A percentile compares a stretch with the other conserved stretches of the same genome.
These are phyloP conservation scores for Pristionchus arcanus DNA, from an alignment of 2,888 invertebrate species.

Conservation along the genomic window DNA sequence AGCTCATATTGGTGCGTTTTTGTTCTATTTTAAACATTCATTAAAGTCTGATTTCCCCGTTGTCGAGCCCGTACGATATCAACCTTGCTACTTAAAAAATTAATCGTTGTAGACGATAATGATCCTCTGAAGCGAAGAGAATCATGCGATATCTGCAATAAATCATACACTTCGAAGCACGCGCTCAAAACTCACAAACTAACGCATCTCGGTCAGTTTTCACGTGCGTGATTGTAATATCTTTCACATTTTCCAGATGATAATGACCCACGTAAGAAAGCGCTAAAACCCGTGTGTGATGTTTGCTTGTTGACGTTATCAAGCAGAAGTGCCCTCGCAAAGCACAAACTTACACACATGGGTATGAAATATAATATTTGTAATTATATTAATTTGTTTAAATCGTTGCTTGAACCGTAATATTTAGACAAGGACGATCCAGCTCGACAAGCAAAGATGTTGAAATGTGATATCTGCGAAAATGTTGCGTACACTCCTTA, in stretches of 20 bases:
- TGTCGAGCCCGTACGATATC: too few relatives aligned
- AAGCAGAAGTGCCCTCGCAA: neutral
- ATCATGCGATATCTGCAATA: neutral
- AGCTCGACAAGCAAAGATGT: neutral
- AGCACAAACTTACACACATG: neutral
- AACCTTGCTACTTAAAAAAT: too few relatives aligned
- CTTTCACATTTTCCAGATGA: too few relatives aligned
- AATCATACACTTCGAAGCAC: neutral
- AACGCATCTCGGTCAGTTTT: too few relatives aligned
- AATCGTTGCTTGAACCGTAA: neutral
- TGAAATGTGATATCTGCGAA: neutral
- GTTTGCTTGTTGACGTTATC: neutral
- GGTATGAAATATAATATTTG: neutral
- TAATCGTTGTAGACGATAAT: neutral
- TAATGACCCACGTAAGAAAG: too few relatives aligned
- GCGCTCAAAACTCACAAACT: too few relatives aligned
- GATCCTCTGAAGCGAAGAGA: neutral
- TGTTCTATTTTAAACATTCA: neutral
- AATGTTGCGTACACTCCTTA: neutral
- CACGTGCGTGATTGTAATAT: too few relatives aligned
- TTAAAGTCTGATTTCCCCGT: neutral
- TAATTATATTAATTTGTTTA: too few relatives aligned
- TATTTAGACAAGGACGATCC: neutral
- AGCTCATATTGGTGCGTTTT: neutral
- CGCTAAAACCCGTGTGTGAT: too few relatives aligned